These are phyloP conservation scores for Notospermus geniculatus DNA, from an alignment of 1,140 invertebrate genomes.

Conservation along the genomic window DNA sequence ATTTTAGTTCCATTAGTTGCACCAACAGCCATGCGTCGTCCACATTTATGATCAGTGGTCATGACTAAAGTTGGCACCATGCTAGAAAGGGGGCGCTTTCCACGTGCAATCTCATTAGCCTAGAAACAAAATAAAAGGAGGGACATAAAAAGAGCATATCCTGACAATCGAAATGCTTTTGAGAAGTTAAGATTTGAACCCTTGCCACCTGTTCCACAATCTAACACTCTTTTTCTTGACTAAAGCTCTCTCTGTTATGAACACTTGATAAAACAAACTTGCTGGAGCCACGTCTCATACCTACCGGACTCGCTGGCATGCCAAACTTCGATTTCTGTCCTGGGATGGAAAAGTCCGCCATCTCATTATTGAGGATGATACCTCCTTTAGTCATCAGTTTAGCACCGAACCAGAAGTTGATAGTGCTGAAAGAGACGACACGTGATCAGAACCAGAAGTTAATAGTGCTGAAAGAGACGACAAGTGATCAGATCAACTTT, in stretches of 20 bases:
- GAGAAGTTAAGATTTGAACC: too few relatives aligned
- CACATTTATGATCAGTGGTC: conserved; percentile 28
- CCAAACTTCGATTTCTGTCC: conserved; percentile 7
- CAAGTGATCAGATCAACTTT: too few relatives aligned
- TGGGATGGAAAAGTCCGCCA: conserved; percentile 82
- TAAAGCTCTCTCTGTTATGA: background rate
- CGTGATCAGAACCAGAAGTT: too few relatives aligned
- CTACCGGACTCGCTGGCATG: conserved; percentile 17
- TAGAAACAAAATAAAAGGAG: conserved; percentile 15
- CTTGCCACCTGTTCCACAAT: too few relatives aligned
- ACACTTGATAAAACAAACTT: background rate
- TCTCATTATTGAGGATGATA: conserved; percentile 86
- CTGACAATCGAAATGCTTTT: too few relatives aligned
- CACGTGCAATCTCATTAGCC: conserved; percentile 30
- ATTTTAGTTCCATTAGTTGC: conserved; percentile 35
- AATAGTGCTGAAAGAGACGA: too few relatives aligned
- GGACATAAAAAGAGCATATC: background rate
- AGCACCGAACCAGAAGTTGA: conserved; percentile 60
- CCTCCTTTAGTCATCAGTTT: conserved; percentile 67
- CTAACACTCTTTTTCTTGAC: background rate
- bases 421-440: conserved; percentile 56
- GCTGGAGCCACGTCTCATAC: background rate
- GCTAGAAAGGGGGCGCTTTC: conserved; percentile 34
- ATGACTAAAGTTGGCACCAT: conserved; percentile 34
- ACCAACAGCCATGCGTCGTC: conserved; percentile 29